Conservation (phyloP, 2,888 invertebrate genomes). For the Hedya salicella region DNA sequence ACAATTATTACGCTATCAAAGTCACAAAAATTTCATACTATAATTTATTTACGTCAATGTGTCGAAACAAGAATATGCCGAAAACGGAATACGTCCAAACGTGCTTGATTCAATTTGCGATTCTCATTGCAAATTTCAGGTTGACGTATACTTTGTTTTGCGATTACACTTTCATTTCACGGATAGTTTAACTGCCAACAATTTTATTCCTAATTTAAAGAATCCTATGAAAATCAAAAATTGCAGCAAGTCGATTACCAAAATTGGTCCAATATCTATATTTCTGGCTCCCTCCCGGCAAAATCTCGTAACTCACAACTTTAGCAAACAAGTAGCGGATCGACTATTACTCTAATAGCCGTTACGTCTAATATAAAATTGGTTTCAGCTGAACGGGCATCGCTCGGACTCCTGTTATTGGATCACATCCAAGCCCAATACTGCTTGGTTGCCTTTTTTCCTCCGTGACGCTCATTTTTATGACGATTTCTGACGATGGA, state of each 20-base stretch:
- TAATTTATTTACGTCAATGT: too few relatives aligned
- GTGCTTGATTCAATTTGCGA: too few relatives aligned
- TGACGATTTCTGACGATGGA: constrained; percentile 55
- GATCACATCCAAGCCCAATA: constrained; percentile 50
- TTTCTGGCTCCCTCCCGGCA: constrained; percentile 2
- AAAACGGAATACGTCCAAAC: too few relatives aligned
- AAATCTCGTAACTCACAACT: constrained; percentile 49
- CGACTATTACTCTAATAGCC: constrained; percentile 53
- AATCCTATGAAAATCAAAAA: constrained; percentile 6
- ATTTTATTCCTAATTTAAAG: neutral
- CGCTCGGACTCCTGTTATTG: constrained; percentile 49
- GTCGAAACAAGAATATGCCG: too few relatives aligned
- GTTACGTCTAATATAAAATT: constrained; percentile 58
- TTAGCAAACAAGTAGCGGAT: constrained; percentile 50
- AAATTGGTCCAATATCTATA: constrained; percentile 26
- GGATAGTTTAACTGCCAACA: neutral
- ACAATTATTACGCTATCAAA: too few relatives aligned
- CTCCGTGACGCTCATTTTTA: constrained; percentile 55
- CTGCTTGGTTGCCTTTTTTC: constrained; percentile 50
- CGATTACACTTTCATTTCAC: too few relatives aligned
- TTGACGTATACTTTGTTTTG: too few relatives aligned
- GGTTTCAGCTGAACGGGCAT: constrained; percentile 57
- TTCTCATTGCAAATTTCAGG: too few relatives aligned
- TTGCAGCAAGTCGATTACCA: constrained; percentile 5
- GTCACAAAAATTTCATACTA: too few relatives aligned